Conservation (phyloP, 2,113 vertebrate species). For the Pundamilia nyererei region DNA sequence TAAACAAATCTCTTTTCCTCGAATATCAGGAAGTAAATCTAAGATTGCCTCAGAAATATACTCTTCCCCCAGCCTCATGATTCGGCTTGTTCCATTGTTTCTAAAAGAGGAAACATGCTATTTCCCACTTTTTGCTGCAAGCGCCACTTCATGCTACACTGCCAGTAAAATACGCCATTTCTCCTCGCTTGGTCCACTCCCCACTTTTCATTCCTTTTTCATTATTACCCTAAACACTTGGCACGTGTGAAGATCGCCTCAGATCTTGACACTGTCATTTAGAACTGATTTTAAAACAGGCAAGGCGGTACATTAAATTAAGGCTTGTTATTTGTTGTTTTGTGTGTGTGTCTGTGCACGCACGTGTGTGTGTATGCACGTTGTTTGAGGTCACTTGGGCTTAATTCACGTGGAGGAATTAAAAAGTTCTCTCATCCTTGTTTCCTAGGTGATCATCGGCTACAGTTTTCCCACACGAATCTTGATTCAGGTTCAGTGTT, state of each 20-base stretch:
- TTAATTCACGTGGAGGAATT: slow-evolving; percentile 30
- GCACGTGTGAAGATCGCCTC: neutral
- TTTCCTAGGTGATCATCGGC: slow-evolving; percentile 55
- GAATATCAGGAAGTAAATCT: neutral
- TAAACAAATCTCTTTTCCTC: neutral
- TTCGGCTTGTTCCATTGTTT: neutral
- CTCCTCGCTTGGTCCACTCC: neutral
- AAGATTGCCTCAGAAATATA: neutral
- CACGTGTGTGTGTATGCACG: neutral
- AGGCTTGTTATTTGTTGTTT: slow-evolving; percentile 14
- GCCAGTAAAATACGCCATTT: neutral
- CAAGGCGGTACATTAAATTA: slow-evolving; percentile 2
- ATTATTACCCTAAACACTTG: neutral
- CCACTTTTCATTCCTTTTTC: neutral
- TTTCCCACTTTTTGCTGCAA: neutral
- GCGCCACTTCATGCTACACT: neutral
- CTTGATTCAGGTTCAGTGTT: slow-evolving; percentile 20
- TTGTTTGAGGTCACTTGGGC: slow-evolving; percentile 48
- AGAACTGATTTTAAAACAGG: neutral
- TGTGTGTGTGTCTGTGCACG: neutral
- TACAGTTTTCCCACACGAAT: slow-evolving; percentile 15
- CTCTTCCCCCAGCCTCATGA: neutral
- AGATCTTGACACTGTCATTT: slow-evolving; percentile 7
- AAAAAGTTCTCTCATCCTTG: slow-evolving; percentile 39
- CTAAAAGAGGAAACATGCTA: neutral